These are phyloP conservation scores for Danio albolineatus DNA, from an alignment of 2,797 vertebrate genomes.

Conservation along the genomic window DNA sequence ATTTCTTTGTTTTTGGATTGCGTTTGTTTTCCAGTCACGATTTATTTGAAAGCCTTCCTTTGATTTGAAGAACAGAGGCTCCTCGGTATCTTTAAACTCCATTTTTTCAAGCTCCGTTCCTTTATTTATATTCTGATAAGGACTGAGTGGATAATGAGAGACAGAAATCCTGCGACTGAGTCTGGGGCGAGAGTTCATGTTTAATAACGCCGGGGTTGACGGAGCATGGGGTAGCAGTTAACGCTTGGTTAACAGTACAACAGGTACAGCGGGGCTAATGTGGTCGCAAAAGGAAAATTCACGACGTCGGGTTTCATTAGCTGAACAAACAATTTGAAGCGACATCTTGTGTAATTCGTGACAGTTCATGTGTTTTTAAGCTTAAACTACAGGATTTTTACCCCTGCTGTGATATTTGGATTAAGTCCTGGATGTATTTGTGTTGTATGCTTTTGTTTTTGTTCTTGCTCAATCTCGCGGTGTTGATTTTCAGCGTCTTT, in stretches of 20 bases:
- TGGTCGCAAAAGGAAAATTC: neutral
- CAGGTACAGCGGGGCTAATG: conserved; percentile 1
- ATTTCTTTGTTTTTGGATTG: conserved; percentile 14
- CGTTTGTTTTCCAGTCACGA: conserved; percentile 26
- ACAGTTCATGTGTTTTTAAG: conserved; percentile 14
- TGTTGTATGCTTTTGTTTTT: conserved; percentile 27
- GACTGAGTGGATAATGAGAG: conserved; percentile 15
- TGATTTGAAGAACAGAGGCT: conserved; percentile 27
- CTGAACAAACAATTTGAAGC: conserved; percentile 9
- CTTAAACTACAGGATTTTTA: conserved; percentile 2
- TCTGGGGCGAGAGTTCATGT: conserved; percentile 14
- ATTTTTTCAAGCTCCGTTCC: neutral
- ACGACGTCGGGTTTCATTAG: conserved; percentile 16
- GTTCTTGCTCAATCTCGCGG: conserved; percentile 30
- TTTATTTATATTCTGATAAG: conserved; percentile 33
- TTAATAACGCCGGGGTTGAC: conserved; percentile 15
- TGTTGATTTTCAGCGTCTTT: conserved; percentile 9
- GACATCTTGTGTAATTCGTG: conserved; percentile 11
- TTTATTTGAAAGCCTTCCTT: conserved; percentile 36
- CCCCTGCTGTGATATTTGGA: conserved; percentile 21
- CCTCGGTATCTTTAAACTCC: conserved; percentile 10
- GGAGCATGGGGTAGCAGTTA: neutral
- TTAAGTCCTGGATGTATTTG: conserved; percentile 13
- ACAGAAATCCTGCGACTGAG: conserved; percentile 2
- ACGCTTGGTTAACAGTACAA: conserved; percentile 16